phyloP scores from a whole-genome alignment of 2,797 vertebrate genomes.

The Trachurus trachurus region DNA sequence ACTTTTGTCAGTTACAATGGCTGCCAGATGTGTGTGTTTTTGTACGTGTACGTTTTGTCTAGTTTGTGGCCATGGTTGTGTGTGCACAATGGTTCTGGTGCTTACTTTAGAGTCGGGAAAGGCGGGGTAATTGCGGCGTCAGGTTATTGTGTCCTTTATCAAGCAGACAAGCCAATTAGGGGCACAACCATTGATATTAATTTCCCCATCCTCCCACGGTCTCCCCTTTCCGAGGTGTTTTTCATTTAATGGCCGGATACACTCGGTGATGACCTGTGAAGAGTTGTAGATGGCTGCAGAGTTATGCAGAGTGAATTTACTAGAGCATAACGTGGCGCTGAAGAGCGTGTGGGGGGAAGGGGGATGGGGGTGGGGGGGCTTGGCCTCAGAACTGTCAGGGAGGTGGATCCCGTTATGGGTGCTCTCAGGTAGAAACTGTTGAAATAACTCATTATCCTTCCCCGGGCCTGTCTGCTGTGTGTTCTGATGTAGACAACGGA shows the following conservation, averaged over 20 bases:
- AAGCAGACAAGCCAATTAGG: constrained; percentile 81
- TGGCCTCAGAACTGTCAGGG: constrained; percentile 54
- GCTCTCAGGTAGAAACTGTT: constrained; percentile 71
- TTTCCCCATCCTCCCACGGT: constrained; percentile 56
- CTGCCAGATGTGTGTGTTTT: constrained; percentile 48
- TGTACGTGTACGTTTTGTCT: constrained; percentile 25
- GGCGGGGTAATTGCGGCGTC: constrained; percentile 49
- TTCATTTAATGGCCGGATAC: constrained; percentile 76
- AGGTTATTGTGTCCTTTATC: constrained; percentile 80
- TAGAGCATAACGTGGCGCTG: constrained; percentile 55
- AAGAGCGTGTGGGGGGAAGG: constrained; percentile 28
- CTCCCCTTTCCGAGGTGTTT: constrained; percentile 59
- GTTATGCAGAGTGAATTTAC: constrained; percentile 71
- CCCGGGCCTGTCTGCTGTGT: constrained; percentile 32
- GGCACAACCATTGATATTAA: constrained; percentile 79
- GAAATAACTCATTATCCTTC: constrained; percentile 75
- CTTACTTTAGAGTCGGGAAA: constrained; percentile 33
- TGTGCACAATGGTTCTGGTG: constrained; percentile 7
- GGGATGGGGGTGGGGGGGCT: constrained; percentile 5
- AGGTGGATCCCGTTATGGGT: constrained; percentile 58
- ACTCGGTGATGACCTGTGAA: constrained; percentile 74
- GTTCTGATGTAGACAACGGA: constrained; percentile 53
- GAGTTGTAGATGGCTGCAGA: constrained; percentile 60
- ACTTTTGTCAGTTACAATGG: constrained; percentile 67
- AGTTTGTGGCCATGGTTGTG: constrained; percentile 34